These are phyloP conservation scores for Hycleus phaleratus DNA, from an alignment of 1,140 invertebrate species.

Conservation along the genomic window DNA sequence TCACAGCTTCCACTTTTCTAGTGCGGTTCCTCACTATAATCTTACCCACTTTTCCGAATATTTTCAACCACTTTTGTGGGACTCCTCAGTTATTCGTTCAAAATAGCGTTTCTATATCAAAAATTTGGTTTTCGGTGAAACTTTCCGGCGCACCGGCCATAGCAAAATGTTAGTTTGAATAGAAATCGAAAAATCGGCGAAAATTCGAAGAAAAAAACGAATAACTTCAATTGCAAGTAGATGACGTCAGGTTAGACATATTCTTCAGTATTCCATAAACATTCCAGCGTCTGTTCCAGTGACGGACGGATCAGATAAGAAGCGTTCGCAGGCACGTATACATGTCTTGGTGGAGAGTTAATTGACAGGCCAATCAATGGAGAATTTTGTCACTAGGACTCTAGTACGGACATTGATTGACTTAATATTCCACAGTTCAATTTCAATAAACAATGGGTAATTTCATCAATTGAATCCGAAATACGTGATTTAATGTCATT, in stretches of 20 bases:
- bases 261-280: slow-evolving; percentile 37
- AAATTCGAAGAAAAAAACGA: neutral
- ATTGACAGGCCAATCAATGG: slow-evolving; percentile 40
- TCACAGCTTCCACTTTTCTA: no score
- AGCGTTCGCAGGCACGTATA: slow-evolving; percentile 38
- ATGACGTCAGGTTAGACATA: slow-evolving; percentile 32
- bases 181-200: neutral
- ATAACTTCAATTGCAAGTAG: slow-evolving; percentile 28
- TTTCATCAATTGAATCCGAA: slow-evolving; percentile 30
- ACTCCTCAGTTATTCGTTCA: no score
- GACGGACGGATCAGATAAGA: slow-evolving; percentile 39
- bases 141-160: neutral
- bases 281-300: slow-evolving; percentile 32
- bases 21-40: no score
- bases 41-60: no score
- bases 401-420: slow-evolving; percentile 37
- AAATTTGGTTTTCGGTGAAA: no score
- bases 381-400: slow-evolving; percentile 37
- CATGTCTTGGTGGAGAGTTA: slow-evolving; percentile 38
- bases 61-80: no score
- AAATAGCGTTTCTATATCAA: no score
- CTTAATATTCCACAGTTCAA: slow-evolving; percentile 38
- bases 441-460: slow-evolving; percentile 41
- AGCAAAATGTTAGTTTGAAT: neutral
- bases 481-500: slow-evolving; percentile 29